Evolutionary conservation across 1,140 invertebrate genomes (phyloP).

Genomic region (Colletes latitarsis): DNA sequence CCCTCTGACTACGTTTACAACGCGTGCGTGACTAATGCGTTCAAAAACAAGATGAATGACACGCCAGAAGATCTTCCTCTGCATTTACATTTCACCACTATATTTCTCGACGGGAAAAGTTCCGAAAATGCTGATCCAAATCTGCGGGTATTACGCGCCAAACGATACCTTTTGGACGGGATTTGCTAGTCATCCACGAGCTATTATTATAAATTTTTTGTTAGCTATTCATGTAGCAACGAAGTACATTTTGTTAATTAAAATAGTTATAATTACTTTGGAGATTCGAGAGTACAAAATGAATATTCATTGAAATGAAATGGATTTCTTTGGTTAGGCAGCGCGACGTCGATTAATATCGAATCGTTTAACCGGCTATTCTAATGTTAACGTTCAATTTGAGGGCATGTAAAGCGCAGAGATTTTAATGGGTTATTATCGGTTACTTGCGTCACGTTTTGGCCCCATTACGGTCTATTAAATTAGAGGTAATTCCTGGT

Average conservation of each 20-base stretch:
- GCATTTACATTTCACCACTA: conserved; percentile 66
- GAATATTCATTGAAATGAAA: not conserved
- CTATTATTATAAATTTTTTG: not conserved
- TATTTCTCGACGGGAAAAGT: conserved; percentile 38
- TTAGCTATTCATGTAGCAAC: too few species aligned
- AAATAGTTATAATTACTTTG: too few species aligned
- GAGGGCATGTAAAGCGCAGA: conserved; percentile 30
- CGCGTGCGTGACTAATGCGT: conserved; percentile 80
- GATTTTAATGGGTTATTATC: conserved; percentile 53
- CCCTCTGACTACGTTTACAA: conserved; percentile 62
- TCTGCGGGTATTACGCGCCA: conserved; percentile 4
- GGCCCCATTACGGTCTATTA: conserved; percentile 52
- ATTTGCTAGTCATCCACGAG: not conserved
- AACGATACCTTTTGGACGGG: not conserved
- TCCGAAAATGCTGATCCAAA: conserved; percentile 34
- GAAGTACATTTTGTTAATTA: too few species aligned
- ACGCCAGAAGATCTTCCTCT: conserved; percentile 35
- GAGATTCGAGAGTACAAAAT: too few species aligned
- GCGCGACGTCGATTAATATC: not conserved
- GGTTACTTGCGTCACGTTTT: conserved; percentile 52
- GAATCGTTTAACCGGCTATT: conserved; percentile 15
- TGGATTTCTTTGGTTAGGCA: not conserved
- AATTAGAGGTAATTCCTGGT: conserved; percentile 53
- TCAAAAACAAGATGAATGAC: conserved; percentile 70
- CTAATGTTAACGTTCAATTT: conserved; percentile 47